These are phyloP conservation scores for Smithornis capensis DNA, from an alignment of 2,113 vertebrate species.

Conservation along the genomic window DNA sequence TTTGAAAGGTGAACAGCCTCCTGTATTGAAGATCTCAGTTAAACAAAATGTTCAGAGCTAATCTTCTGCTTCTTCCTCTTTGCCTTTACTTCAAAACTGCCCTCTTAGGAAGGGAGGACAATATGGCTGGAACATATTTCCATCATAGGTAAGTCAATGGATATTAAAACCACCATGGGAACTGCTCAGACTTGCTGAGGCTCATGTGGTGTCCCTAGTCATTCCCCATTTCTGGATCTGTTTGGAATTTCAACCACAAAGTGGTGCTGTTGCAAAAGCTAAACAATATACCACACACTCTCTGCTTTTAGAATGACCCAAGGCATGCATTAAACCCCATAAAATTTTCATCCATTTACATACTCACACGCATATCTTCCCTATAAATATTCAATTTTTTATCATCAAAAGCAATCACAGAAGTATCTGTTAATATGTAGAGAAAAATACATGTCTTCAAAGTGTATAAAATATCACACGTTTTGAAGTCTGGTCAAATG, in stretches of 20 bases:
- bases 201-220: neutral
- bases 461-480: neutral
- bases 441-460: neutral
- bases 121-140: neutral
- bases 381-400: slow-evolving; percentile 21
- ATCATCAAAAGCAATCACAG: neutral
- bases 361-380: neutral
- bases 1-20: neutral
- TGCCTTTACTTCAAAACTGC: neutral
- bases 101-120: neutral
- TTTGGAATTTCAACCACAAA: slow-evolving; percentile 72
- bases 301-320: neutral
- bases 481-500: slow-evolving; percentile 11
- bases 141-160: neutral
- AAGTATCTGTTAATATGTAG: neutral
- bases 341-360: neutral
- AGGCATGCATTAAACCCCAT: neutral
- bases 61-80: neutral
- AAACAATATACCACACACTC: neutral
- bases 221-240: neutral
- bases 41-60: neutral
- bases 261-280: slow-evolving; percentile 80
- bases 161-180: neutral
- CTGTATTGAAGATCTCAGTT: neutral
- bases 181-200: neutral